phyloP scores from a whole-genome alignment of 2,113 vertebrate species.

The Seriola rivoliana region DNA sequence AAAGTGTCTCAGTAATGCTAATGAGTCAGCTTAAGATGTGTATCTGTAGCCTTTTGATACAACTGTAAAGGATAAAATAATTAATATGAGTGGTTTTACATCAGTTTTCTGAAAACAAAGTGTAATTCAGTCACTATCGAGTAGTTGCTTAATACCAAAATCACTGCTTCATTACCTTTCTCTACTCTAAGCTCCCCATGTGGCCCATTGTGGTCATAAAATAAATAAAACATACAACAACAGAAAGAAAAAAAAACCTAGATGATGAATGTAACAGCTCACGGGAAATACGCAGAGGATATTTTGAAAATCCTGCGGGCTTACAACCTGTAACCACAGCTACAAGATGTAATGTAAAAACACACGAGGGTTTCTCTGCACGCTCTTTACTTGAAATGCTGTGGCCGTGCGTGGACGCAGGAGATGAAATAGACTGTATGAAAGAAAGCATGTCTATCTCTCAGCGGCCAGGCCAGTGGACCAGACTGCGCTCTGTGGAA shows the following conservation, averaged over 20 bases:
- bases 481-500: conserved; percentile 1
- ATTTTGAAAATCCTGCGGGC: neutral
- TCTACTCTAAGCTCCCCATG: neutral
- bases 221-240: neutral
- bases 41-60: neutral
- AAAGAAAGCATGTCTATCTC: conserved; percentile 1
- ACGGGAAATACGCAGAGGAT: neutral
- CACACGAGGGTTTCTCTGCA: neutral
- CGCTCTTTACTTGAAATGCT: neutral
- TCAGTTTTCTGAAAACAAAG: neutral
- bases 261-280: conserved; percentile 17
- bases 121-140: neutral
- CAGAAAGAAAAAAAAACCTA: neutral
- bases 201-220: neutral
- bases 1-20: neutral
- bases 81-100: neutral
- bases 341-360: neutral
- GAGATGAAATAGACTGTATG: neutral
- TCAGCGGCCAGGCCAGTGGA: neutral
- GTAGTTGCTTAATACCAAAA: neutral
- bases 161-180: neutral
- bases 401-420: neutral
- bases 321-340: neutral
- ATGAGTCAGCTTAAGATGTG: neutral
- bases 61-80: neutral